Evolutionary conservation across 2,797 vertebrate species (phyloP).

Genomic region (Columba guinea): DNA sequence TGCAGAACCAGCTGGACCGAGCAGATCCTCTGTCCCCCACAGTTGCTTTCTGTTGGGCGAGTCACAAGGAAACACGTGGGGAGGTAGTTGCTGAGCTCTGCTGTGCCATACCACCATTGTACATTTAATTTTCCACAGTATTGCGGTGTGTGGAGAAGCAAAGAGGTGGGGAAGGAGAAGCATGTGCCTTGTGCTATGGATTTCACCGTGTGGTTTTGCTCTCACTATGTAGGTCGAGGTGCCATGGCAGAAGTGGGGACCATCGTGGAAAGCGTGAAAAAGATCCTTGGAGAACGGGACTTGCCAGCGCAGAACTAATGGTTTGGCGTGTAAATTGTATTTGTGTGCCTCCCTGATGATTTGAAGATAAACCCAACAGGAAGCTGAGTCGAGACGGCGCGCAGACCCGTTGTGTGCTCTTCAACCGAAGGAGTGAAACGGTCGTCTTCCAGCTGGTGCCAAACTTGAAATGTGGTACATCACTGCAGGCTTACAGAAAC

Average conservation of each 20-base stretch:
- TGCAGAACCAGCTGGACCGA: background rate
- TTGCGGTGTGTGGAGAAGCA: fast-evolving
- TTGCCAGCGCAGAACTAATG: constrained; percentile 32
- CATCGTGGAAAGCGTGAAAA: constrained; percentile 82
- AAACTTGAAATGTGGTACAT: background rate
- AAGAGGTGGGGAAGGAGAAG: background rate
- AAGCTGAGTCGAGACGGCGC: background rate
- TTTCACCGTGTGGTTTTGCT: background rate
- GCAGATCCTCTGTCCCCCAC: background rate
- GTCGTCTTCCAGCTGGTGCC: background rate
- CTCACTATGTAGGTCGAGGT: constrained; percentile 83
- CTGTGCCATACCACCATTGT: background rate
- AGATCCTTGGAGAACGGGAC: constrained; percentile 45
- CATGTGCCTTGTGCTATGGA: fast-evolving
- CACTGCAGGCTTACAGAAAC: background rate
- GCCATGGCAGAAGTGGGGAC: constrained; percentile 94
- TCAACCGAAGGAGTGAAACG: background rate
- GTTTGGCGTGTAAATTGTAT: background rate
- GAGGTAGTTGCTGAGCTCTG: background rate
- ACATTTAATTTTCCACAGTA: background rate
- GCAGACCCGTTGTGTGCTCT: background rate
- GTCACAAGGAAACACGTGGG: background rate
- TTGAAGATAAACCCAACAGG: background rate
- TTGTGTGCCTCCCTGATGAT: background rate
- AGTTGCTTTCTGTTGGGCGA: background rate